Conservation (phyloP, 1,140 invertebrate species). For the Tyrophagus putrescentiae region DNA sequence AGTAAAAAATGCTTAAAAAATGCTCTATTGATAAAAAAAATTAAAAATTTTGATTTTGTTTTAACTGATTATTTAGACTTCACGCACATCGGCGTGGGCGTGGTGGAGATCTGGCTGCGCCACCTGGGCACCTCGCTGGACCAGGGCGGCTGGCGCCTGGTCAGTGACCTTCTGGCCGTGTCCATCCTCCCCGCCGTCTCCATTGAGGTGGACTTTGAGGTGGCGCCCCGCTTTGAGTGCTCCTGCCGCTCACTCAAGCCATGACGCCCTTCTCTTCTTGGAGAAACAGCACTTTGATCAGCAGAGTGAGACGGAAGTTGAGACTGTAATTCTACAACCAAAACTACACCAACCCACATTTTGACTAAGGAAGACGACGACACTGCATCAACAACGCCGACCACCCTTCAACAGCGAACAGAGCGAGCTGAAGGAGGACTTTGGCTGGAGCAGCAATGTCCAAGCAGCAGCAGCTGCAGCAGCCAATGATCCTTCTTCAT, state of each 20-base stretch:
- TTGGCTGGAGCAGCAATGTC: not conserved
- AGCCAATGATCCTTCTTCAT: not conserved
- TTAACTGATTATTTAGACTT: constrained; percentile 17
- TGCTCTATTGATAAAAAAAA: not conserved
- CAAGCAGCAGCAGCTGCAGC: not conserved
- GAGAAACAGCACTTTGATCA: no score
- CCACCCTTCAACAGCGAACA: no score
- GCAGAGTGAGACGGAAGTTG: no score
- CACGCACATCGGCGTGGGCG: constrained; percentile 17
- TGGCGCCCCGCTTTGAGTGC: constrained; percentile 14
- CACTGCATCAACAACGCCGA: no score
- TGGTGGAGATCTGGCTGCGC: constrained; percentile 3
- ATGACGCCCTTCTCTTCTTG: no score
- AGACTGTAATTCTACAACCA: no score
- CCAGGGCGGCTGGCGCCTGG: not conserved
- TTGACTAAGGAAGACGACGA: no score
- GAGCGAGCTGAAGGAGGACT: not conserved
- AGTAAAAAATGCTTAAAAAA: not conserved
- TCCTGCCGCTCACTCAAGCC: constrained; percentile 8
- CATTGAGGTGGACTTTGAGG: constrained; percentile 22
- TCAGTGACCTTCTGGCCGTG: constrained; percentile 19
- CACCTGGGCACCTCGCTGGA: constrained; percentile 6
- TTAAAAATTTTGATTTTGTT: not conserved
- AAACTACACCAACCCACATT: no score
- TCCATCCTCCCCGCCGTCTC: constrained; percentile 20